Base-by-base conservation (phyloP, 2,888 invertebrate genomes). In the Liodrosophila aerea region DNA sequence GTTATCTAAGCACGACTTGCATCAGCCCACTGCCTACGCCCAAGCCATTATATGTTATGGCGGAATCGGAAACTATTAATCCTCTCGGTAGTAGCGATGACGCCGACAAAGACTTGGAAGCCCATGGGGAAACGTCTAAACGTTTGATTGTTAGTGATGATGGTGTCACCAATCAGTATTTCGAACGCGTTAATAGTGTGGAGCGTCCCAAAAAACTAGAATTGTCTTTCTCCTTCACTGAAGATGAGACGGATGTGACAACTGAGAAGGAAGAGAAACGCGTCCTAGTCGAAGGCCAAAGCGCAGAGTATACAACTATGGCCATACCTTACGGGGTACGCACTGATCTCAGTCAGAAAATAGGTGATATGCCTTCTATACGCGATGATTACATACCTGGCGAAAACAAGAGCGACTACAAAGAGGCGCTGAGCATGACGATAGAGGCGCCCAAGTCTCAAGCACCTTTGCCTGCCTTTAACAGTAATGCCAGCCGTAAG, bases 151-250 rank as follows among this genome's bases (percentile, higher is more conserved):
- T 90, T 0, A 88, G 75, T 58, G 88, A 89, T 9, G 85, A 87
- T 56, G 90, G 90, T 2, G 90, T 90, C 0, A 90, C 88, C 1
- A 90, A 90, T 73, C 84, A 90, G 62, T 90, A 90, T 64, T 90
- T 90, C 63, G 90, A 90, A 60, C 78, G 90, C 1, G 84, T 90
- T 1, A 90, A 89, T 43, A 84, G 87, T 16, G 88, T 88, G 2
- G 90, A 89, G 29, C 76, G 89, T 0, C 89, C 90, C n/a, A 89
- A 73, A 1, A 82, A 86, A 11, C 63, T 90, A 13, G 88, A 89
- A 12, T 68, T 90, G 0, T 69, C 85, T 7, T 89, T 88, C 52
- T 89, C 89, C 0, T 65, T 89, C 1, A 88, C 81, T 66, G 81
- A 78, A 1, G 87, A 88, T 37, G 85, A 87, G 2, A 7, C 47